Conservation (phyloP, 2,888 invertebrate genomes). For the Conops quadrifasciatus region DNA sequence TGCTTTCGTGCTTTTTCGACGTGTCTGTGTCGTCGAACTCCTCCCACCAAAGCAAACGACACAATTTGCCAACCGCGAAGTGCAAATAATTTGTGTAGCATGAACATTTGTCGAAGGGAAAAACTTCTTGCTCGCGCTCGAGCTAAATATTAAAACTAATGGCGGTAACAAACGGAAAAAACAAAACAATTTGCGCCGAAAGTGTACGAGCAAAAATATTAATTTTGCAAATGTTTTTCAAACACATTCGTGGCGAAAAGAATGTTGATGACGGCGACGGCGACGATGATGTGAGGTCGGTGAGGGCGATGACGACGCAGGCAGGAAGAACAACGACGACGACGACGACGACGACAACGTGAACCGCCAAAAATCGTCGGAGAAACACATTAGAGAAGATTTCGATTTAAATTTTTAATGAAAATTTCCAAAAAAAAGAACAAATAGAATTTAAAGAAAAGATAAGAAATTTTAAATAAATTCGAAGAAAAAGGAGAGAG, state of each 20-base stretch:
- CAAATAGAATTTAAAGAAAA: background rate
- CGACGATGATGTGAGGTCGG: background rate
- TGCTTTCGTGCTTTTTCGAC: too few relatives aligned
- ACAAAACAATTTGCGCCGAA: background rate
- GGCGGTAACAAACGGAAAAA: background rate
- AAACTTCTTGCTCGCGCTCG: background rate
- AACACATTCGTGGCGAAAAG: background rate
- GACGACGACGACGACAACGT: too few relatives aligned
- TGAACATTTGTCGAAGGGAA: slow-evolving; percentile 2
- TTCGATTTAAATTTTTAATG: background rate
- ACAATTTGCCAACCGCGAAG: too few relatives aligned
- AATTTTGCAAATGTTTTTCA: slow-evolving; percentile 19
- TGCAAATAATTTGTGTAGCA: slow-evolving; percentile 20
- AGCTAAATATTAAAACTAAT: too few relatives aligned
- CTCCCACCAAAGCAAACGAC: too few relatives aligned
- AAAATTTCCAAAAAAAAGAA: background rate
- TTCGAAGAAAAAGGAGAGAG: slow-evolving; percentile 15
- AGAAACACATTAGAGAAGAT: slow-evolving; percentile 2
- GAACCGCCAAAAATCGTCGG: background rate
- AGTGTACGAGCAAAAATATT: slow-evolving; percentile 13
- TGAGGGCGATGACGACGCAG: too few relatives aligned
- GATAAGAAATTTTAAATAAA: slow-evolving; percentile 15
- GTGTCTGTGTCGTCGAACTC: too few relatives aligned
- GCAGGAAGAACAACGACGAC: too few relatives aligned
- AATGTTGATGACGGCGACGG: background rate